A percentile compares a stretch with the other conserved stretches of the same genome.
phyloP scores from a whole-genome alignment of 2,113 vertebrate species.

The Burhinus bistriatus region DNA sequence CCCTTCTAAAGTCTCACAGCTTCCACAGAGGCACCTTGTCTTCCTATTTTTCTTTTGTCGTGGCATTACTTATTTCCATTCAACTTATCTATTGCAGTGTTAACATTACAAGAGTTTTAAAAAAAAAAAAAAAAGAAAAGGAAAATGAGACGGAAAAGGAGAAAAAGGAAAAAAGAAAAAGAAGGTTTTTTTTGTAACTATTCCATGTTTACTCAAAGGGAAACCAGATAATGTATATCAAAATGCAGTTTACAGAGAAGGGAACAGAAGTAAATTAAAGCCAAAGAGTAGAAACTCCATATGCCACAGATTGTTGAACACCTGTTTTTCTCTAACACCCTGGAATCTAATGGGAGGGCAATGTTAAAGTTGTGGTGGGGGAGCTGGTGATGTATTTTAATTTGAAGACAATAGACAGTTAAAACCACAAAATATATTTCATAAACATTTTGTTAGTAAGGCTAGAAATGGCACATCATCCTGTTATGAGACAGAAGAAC shows the following conservation, averaged over 20 bases:
- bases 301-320: conserved; percentile 28
- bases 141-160: no score
- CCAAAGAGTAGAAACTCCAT: conserved; percentile 1
- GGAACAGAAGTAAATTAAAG: not conserved
- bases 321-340: not conserved
- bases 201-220: not conserved
- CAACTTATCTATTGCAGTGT: not conserved
- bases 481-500: not conserved
- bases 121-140: not conserved
- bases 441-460: not conserved
- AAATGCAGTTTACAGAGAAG: not conserved
- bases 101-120: not conserved
- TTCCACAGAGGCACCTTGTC: not conserved
- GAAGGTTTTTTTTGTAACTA: not conserved
- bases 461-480: not conserved
- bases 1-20: not conserved
- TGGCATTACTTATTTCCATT: not conserved
- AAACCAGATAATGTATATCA: not conserved
- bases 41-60: not conserved
- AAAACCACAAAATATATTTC: not conserved
- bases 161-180: rapidly evolving
- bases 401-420: not conserved
- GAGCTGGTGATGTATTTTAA: not conserved
- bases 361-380: not conserved
- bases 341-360: not conserved